Percentiles rank a stretch among this genome's conserved stretches.
Evolutionary conservation across 2,888 invertebrate species (phyloP).

Genomic region (Nesidiocoris tenuis): DNA sequence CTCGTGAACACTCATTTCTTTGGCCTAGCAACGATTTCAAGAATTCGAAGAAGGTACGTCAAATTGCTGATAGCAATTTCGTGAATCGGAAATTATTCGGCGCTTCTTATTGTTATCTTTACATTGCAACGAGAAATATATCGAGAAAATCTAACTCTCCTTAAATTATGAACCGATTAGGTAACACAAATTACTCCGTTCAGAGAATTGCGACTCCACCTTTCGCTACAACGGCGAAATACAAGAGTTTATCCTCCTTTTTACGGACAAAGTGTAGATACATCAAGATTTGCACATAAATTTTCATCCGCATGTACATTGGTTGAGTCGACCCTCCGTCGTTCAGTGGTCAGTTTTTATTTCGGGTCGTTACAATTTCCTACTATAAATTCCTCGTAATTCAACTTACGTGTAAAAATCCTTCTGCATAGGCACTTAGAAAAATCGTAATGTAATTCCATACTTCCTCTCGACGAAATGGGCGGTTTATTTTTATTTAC

Average conservation of each 20-base stretch:
- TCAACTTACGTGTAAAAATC: constrained; percentile 30
- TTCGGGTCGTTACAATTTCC: constrained; percentile 17
- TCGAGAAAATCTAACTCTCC: background rate
- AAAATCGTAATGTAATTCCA: constrained; percentile 9
- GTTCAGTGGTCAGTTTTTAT: constrained; percentile 24
- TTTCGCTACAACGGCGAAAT: too few relatives aligned
- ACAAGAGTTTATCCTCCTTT: too few relatives aligned
- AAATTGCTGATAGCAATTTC: constrained; percentile 34
- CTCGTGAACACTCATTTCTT: constrained; percentile 12
- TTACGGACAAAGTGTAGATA: too few relatives aligned
- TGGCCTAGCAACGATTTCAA: constrained; percentile 1
- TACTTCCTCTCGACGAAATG: constrained; percentile 26
- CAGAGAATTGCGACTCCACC: too few relatives aligned
- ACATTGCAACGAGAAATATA: background rate
- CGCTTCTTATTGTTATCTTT: constrained; percentile 27
- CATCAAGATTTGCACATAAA: constrained; percentile 13
- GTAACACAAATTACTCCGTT: background rate
- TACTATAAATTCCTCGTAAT: background rate
- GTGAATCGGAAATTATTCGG: constrained; percentile 19
- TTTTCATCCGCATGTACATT: constrained; percentile 7
- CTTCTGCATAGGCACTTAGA: constrained; percentile 37
- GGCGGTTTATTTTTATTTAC: constrained; percentile 28
- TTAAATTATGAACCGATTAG: background rate
- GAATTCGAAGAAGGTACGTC: constrained; percentile 10
- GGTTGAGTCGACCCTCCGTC: background rate